Evolutionary conservation across 2,113 vertebrate genomes (phyloP).

Genomic region (Cephalopholis sonnerati): DNA sequence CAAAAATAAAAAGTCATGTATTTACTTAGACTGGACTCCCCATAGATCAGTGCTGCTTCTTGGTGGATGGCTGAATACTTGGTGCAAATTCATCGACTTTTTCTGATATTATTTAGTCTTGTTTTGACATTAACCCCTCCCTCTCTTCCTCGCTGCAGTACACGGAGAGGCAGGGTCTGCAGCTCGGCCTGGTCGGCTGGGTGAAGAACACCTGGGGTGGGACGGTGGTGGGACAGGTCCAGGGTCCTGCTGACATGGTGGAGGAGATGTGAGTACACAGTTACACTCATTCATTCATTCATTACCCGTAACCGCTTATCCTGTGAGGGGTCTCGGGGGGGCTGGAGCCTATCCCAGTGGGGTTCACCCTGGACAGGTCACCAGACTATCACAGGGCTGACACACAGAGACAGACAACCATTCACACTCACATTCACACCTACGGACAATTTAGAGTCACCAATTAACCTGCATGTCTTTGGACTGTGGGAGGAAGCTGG

Average conservation of each 20-base stretch:
- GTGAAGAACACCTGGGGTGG: slow-evolving; percentile 92
- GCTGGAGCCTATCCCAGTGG: no score
- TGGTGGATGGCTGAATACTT: not conserved
- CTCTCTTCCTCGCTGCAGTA: slow-evolving; percentile 81
- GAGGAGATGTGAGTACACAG: slow-evolving; percentile 90
- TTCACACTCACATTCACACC: no score
- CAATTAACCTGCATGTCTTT: no score
- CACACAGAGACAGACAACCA: no score
- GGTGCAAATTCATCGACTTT: not conserved
- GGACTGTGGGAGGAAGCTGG: no score
- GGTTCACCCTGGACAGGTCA: no score
- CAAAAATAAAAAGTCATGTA: not conserved
- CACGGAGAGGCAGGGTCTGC: slow-evolving; percentile 90
- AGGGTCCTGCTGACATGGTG: slow-evolving; percentile 89
- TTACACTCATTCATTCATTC: no score
- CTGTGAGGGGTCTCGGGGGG: no score
- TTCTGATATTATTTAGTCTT: not conserved
- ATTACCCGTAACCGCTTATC: no score
- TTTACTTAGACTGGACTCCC: not conserved
- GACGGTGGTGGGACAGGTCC: slow-evolving; percentile 92
- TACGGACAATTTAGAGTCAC: no score
- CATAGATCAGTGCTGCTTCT: not conserved
- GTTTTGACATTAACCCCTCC: not conserved
- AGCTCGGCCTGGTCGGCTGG: slow-evolving; percentile 93
- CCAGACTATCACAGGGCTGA: no score